Evolutionary conservation across 1,140 invertebrate species (phyloP), one percentile per base, ranked within the genome.

Genomic region (Lineus longissimus): DNA sequence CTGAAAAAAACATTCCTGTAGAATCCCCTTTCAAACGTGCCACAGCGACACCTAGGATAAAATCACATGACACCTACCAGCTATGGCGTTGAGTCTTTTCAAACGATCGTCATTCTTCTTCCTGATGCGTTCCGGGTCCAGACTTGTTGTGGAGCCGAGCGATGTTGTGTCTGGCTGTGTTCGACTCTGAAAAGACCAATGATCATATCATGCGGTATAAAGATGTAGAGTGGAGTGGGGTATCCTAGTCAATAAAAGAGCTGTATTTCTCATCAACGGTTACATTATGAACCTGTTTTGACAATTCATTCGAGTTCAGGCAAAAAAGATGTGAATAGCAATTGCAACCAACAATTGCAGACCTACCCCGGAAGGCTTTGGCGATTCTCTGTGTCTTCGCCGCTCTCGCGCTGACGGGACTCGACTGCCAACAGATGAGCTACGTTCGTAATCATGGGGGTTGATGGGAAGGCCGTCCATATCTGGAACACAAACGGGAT

Each of bases 41-140:
- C n/a, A n/a, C n/a, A n/a, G n/a, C n/a, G n/a, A n/a, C n/a, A n/a
- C 55, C 7, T 22, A 30, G 36, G 36, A 30, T 25, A 29, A 57
- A 36, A n/a, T 2, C 7, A 27, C n/a, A 31, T 1, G 41, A 27
- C 29, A 55, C 47, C 27, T 61, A 78, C 76, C 75, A 61, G 74
- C 69, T 33, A 81, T 64, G 6, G 75, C 66, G 27, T 77, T 73
- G 19, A 81, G 69, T 58, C 68, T 72, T 51, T 69, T 64, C 1
- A 81, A 63, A 13, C 80, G 67, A 4, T 78, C 75, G 31, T 80
- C 74, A 70, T 81, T 81, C 59, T 76, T 79, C 55, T 65, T 68
- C 57, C 73, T 69, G 62, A 81, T 73, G 2, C 67, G 65, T 29
- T 81, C 80, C 7, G 78, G 72, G 65, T 81, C 75, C 27, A 81